phyloP scores from a whole-genome alignment of 2,888 invertebrate genomes.

The Chalcosyrphus nemorum region DNA sequence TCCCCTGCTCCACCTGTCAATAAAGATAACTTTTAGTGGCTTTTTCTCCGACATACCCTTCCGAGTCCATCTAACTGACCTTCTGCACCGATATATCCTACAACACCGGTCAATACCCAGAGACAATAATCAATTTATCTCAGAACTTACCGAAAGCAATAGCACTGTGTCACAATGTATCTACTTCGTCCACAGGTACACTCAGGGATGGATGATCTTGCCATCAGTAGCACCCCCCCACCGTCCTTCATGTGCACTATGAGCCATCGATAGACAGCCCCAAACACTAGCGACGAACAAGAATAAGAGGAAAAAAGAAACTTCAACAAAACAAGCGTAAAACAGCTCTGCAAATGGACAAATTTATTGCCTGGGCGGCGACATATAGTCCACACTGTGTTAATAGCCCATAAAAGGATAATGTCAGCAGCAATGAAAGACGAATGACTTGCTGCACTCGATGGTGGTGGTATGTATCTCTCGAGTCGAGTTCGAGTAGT shows the following conservation, averaged over 20 bases:
- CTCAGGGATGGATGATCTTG: constrained; percentile 15
- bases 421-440: constrained; percentile 73
- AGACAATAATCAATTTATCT: constrained; percentile 48
- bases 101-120: background rate
- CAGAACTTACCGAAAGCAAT: constrained; percentile 23
- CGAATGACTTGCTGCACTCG: constrained; percentile 72
- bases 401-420: constrained; percentile 73
- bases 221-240: background rate
- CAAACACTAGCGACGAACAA: constrained; percentile 6
- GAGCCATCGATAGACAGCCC: constrained; percentile 32
- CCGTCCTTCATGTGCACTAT: constrained; percentile 18
- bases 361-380: constrained; percentile 73
- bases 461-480: constrained; percentile 27
- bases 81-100: background rate
- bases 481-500: constrained; percentile 7
- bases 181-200: background rate
- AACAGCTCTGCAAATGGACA: constrained; percentile 66
- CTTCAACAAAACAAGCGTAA: constrained; percentile 61
- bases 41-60: background rate
- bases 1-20: constrained; percentile 23
- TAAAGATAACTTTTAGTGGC: background rate
- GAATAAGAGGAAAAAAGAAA: too few species aligned
- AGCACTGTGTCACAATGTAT: constrained; percentile 33
- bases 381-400: constrained; percentile 72
- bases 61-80: background rate